Percentiles rank a stretch among this genome's conserved stretches.
Conservation (phyloP, 2,797 vertebrate genomes). For the Cossypha heuglini region DNA sequence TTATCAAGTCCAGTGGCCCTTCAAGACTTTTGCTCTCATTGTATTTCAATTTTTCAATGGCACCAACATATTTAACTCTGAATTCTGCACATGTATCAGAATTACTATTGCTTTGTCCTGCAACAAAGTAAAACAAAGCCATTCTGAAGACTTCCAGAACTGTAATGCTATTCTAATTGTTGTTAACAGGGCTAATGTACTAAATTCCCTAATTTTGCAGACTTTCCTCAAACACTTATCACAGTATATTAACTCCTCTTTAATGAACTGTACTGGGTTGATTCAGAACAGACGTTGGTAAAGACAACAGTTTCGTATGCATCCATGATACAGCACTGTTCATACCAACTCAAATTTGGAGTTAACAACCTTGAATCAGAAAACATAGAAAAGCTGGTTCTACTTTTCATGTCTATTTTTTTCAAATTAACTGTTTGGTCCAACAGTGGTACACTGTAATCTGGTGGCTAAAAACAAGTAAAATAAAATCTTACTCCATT, state of each 20-base stretch:
- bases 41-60: conserved; percentile 88
- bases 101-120: conserved; percentile 83
- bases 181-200: not conserved
- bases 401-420: not conserved
- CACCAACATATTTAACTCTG: conserved; percentile 92
- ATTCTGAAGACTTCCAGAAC: not conserved
- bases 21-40: conserved; percentile 87
- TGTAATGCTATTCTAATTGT: not conserved
- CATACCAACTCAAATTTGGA: not conserved
- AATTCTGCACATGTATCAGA: conserved; percentile 92
- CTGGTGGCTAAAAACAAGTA: not conserved
- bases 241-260: not conserved
- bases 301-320: not conserved
- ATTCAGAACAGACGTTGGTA: not conserved
- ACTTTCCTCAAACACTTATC: not conserved
- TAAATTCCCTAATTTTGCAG: not conserved
- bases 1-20: conserved; percentile 93
- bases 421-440: not conserved
- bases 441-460: not conserved
- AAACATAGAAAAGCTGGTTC: not conserved
- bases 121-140: conserved; percentile 6
- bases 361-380: not conserved
- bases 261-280: not conserved
- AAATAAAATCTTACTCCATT: not conserved
- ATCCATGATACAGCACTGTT: not conserved